These are phyloP conservation scores for Dichetophora obliterata DNA, from an alignment of 2,888 invertebrate genomes.

Conservation along the genomic window DNA sequence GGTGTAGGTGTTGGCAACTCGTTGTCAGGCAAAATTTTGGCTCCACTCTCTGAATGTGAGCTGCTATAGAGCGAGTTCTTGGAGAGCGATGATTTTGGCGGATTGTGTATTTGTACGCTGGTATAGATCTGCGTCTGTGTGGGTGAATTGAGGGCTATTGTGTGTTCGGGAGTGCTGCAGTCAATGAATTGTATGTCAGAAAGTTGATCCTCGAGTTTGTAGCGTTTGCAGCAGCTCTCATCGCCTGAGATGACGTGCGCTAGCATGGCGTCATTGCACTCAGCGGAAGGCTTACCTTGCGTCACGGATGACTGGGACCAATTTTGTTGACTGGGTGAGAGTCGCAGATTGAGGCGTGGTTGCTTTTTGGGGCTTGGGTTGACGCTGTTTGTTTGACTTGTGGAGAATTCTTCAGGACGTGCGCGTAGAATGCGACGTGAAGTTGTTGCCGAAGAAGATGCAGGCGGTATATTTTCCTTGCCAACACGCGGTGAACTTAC, in stretches of 20 bases:
- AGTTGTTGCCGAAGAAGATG: constrained; percentile 55
- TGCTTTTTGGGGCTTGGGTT: constrained; percentile 77
- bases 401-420: constrained; percentile 73
- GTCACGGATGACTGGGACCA: neutral
- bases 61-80: constrained; percentile 50
- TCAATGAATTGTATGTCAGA: constrained; percentile 86
- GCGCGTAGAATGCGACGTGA: constrained; percentile 72
- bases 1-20: constrained; percentile 28
- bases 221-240: constrained; percentile 75
- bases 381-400: constrained; percentile 72
- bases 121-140: constrained; percentile 63
- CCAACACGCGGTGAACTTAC: constrained; percentile 74
- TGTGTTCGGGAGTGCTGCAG: constrained; percentile 80
- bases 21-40: constrained; percentile 37
- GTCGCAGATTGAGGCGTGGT: constrained; percentile 70
- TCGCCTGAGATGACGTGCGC: constrained; percentile 64
- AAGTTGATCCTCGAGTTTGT: constrained; percentile 82
- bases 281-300: constrained; percentile 35
- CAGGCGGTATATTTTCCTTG: constrained; percentile 70
- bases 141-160: constrained; percentile 53
- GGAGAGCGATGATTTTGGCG: constrained; percentile 62
- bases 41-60: constrained; percentile 43
- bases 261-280: constrained; percentile 59
- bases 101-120: constrained; percentile 68
- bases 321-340: constrained; percentile 55